These are phyloP conservation scores for Eumaeus atala DNA, from an alignment of 1,140 invertebrate species.

Conservation along the genomic window DNA sequence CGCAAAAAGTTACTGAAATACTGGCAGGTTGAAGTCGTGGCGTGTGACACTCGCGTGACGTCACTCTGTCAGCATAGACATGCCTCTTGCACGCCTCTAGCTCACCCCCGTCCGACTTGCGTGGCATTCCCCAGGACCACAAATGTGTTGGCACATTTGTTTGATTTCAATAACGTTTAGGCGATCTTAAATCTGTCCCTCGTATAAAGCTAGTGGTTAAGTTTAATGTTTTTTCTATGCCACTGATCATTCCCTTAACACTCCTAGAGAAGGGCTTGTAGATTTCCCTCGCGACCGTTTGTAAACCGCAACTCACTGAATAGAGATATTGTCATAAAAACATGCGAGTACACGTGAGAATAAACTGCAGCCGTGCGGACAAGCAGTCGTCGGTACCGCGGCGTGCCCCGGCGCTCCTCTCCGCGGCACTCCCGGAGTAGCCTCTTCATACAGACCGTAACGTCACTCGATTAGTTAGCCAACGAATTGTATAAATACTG, in stretches of 20 bases:
- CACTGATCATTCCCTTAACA: conserved; percentile 6
- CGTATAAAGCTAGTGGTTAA: not conserved
- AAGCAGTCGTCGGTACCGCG: too few species aligned
- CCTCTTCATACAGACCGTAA: conserved; percentile 42
- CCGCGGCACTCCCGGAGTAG: conserved; percentile 59
- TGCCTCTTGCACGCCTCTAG: too few species aligned
- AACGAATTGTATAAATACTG: conserved; percentile 70
- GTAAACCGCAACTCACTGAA: too few species aligned
- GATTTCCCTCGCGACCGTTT: too few species aligned
- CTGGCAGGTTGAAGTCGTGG: too few species aligned
- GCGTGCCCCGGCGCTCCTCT: conserved; percentile 32
- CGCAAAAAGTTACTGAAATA: too few species aligned
- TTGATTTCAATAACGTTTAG: not conserved
- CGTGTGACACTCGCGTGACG: too few species aligned
- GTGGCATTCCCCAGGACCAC: not conserved
- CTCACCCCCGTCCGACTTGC: not conserved
- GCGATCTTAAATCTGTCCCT: not conserved
- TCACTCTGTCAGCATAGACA: too few species aligned
- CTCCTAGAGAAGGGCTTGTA: not conserved
- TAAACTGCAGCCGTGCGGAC: too few species aligned
- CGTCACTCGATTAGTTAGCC: conserved; percentile 66
- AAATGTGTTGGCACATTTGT: not conserved
- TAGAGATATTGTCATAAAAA: too few species aligned
- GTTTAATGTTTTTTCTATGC: not conserved
- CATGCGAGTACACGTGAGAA: too few species aligned